phyloP scores from a whole-genome alignment of 2,797 vertebrate species.

The Pipistrellus pipistrellus region DNA sequence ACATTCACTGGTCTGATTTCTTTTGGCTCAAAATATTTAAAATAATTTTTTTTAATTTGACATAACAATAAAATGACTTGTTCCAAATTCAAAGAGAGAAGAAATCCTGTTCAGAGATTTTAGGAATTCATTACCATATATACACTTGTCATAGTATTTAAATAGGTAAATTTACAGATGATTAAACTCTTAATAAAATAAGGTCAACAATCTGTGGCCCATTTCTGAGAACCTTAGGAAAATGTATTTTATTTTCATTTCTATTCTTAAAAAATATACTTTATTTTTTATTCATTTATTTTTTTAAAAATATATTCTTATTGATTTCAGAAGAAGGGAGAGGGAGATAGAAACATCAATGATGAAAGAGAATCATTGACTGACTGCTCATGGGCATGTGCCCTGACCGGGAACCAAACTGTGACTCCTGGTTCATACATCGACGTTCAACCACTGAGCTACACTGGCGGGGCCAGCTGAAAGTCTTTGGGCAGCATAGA shows the following conservation, averaged over 20 bases:
- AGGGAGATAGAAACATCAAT: not conserved
- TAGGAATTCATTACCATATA: not conserved
- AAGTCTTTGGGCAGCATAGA: too few relatives aligned
- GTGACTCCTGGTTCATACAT: too few relatives aligned
- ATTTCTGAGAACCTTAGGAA: not conserved
- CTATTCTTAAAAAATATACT: not conserved
- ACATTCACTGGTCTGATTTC: conserved; percentile 11
- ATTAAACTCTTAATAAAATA: conserved; percentile 9
- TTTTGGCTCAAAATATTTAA: not conserved
- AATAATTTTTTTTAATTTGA: not conserved
- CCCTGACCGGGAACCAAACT: too few relatives aligned
- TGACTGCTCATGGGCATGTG: not conserved
- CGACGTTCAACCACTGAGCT: too few relatives aligned
- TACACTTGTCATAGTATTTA: not conserved
- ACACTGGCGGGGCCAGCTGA: too few relatives aligned
- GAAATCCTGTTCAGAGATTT: not conserved
- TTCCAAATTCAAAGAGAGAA: not conserved
- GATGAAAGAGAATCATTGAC: not conserved
- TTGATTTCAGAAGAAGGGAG: not conserved
- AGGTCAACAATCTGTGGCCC: not conserved
- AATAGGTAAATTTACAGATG: conserved; percentile 14
- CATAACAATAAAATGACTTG: not conserved
- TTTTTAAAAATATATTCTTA: not conserved
- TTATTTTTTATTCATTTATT: not conserved
- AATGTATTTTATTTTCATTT: not conserved